phyloP scores from a whole-genome alignment of 37 sponge, comb jelly and placozoan genomes.

The Theonella swinhoei region DNA sequence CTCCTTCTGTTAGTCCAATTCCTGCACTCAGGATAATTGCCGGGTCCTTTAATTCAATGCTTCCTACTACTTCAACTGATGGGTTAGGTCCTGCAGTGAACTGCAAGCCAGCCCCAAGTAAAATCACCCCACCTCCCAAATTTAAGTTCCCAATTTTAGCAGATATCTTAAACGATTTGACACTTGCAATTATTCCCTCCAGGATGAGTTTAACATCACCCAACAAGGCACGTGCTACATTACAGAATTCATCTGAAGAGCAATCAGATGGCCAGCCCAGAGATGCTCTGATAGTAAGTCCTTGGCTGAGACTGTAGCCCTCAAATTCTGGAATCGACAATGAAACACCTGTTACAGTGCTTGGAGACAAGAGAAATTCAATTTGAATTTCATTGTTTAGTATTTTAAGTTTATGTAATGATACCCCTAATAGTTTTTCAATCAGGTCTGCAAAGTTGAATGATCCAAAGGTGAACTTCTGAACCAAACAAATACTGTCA shows the following conservation, averaged over 20 bases:
- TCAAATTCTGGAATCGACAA: neutral
- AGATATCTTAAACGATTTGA: neutral
- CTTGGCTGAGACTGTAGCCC: neutral
- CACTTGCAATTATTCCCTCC: neutral
- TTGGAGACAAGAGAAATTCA: neutral
- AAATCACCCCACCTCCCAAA: neutral
- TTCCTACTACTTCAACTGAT: conserved; percentile 9
- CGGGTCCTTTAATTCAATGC: neutral
- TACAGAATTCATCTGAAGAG: conserved; percentile 30
- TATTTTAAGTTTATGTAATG: neutral
- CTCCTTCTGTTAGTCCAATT: neutral
- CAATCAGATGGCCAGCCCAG: neutral
- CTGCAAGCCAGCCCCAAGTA: conserved; percentile 10
- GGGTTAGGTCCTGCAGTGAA: neutral
- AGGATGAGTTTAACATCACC: conserved; percentile 20
- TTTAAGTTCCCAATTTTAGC: conserved; percentile 6
- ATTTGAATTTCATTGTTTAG: neutral
- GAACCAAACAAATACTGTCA: neutral
- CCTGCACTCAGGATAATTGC: conserved; percentile 9
- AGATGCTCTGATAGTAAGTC: neutral
- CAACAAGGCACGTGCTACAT: conserved; percentile 17
- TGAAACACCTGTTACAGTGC: neutral
- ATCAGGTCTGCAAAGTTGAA: neutral
- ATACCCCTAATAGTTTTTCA: neutral
- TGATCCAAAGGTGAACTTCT: neutral